Conservation (phyloP, 2,113 vertebrate species). For the Paralichthys olivaceus region DNA sequence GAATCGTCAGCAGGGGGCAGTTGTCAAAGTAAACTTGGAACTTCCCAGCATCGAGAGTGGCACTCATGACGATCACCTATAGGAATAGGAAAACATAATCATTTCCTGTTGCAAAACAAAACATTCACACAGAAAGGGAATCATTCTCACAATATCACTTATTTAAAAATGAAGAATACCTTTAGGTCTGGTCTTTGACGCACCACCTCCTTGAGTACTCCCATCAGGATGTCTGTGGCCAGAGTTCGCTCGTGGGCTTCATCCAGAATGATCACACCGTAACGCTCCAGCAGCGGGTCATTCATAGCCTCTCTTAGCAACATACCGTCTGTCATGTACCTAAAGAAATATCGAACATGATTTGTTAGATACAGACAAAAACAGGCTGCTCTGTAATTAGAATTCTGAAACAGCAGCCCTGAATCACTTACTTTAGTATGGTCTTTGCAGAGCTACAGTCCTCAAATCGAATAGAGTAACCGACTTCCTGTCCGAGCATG, state of each 20-base stretch:
- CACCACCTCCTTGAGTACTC: slow-evolving; percentile 97
- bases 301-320: slow-evolving; percentile 98
- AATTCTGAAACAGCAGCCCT: not conserved
- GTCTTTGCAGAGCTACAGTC: slow-evolving; percentile 98
- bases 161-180: slow-evolving; percentile 75
- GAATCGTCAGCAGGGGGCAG: slow-evolving; percentile 97
- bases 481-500: slow-evolving; percentile 97
- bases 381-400: not conserved
- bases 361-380: not conserved
- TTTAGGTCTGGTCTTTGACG: slow-evolving; percentile 95
- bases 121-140: not conserved
- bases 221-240: slow-evolving; percentile 99
- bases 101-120: not conserved
- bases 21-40: slow-evolving; percentile 99
- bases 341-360: slow-evolving; percentile 55
- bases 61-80: slow-evolving; percentile 97
- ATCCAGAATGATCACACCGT: slow-evolving; percentile 98
- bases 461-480: slow-evolving; percentile 97
- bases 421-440: slow-evolving; percentile 90
- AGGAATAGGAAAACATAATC: no score
- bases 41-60: slow-evolving; percentile 97
- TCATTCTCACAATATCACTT: no score
- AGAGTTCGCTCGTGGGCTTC: slow-evolving; percentile 98
- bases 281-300: slow-evolving; percentile 96
- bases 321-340: slow-evolving; percentile 99